These are phyloP conservation scores for Eulithis testata DNA, from an alignment of 2,888 invertebrate species.

Conservation along the genomic window DNA sequence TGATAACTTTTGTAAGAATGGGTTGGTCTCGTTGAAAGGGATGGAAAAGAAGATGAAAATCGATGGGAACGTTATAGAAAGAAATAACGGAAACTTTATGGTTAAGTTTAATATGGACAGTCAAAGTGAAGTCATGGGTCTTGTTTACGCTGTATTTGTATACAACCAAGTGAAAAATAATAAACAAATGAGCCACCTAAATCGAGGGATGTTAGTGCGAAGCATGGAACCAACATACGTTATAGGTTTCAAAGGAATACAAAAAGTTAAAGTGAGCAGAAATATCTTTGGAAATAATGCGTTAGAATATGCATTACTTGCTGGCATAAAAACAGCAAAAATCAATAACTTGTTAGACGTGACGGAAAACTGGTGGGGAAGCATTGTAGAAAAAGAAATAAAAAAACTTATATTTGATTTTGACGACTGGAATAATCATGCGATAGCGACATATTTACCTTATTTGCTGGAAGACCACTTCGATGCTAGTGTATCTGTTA, in stretches of 20 bases:
- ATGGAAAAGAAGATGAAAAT: conserved; percentile 98
- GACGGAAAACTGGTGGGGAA: conserved; percentile 98
- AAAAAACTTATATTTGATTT: conserved; percentile 96
- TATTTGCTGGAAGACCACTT: conserved; percentile 92
- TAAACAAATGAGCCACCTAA: conserved; percentile 70
- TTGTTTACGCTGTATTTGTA: conserved; percentile 91
- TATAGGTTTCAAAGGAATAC: conserved; percentile 96
- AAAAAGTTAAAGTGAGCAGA: conserved; percentile 94
- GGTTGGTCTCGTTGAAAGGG: conserved; percentile 92
- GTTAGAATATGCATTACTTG: conserved; percentile 95
- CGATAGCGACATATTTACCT: conserved; percentile 95
- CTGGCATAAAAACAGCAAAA: conserved; percentile 95
- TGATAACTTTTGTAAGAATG: conserved; percentile 92
- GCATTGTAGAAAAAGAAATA: conserved; percentile 88
- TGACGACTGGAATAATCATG: conserved; percentile 99
- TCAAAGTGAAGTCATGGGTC: conserved; percentile 96
- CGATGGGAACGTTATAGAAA: conserved; percentile 90
- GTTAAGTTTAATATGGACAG: conserved; percentile 95
- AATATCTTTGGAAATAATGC: conserved; percentile 94
- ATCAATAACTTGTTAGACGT: conserved; percentile 95
- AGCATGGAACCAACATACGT: conserved; percentile 90
- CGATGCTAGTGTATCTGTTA: conserved; percentile 90
- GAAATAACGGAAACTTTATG: conserved; percentile 92
- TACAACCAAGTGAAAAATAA: conserved; percentile 92
- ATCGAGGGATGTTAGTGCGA: conserved; percentile 65